Evolutionary conservation across 2,797 vertebrate genomes (phyloP), one percentile per base, ranked within the genome.

Genomic region (Artibeus lituratus): DNA sequence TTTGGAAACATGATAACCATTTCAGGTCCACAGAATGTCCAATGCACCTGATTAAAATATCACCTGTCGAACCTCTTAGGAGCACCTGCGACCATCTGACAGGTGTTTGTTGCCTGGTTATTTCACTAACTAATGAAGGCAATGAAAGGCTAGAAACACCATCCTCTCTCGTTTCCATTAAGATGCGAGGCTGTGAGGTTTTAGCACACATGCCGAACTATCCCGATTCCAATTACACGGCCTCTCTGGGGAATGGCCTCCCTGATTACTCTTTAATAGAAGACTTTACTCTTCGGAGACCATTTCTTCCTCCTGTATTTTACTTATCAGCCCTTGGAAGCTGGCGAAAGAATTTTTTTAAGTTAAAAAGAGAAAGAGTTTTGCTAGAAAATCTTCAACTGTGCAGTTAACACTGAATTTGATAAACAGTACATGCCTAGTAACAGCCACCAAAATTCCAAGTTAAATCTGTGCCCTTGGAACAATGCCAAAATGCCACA

Each of bases 381-480:
- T 97, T 97, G 87, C 93, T 97, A 96, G 94, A 97, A 97, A 97
- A 95, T 96, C 92, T 81, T 96, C 83, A 97, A 96, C 96, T 94
- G 91, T 90, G 83, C 92, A 95, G 95, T 97, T 97, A 95, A 95
- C 97, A 95, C 95, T 97, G 96, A 96, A 96, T 97, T 94, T 92
- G 93, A 97, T 97, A 95, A 97, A 97, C 96, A 97, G 96, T 95
- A 95, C 96, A 97, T 95, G 97, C 96, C 95, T 87, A 95, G 96
- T 92, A 96, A 95, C 92, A 97, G 89, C 86, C 88, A 96, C 97
- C 91, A 97, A 97, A 94, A 97, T 95, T 95, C 93, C 94, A 94
- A 96, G 96, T 93, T 93, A 97, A 97, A 97, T 96, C 96, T 97
- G 95, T 89, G 94, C 95, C 97, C 95, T 96, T 97, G 95, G 96